Conservation (phyloP, 2,797 vertebrate species). For the Cephalopachus bancanus region DNA sequence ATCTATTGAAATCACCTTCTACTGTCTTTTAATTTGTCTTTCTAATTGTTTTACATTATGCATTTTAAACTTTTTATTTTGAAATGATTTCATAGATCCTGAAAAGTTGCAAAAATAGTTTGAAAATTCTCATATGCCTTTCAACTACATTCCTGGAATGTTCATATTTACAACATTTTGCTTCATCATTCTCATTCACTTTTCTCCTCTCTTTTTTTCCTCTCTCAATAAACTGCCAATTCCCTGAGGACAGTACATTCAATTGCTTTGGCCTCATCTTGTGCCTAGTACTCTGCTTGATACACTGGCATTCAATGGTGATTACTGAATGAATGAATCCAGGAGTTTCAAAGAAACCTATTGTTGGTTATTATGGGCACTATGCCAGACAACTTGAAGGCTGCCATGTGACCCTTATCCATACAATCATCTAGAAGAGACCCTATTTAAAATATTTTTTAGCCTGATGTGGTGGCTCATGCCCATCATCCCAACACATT, state of each 20-base stretch:
- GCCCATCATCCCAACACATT: too few species aligned
- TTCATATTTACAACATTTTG: not conserved
- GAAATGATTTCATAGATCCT: not conserved
- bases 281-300: not conserved
- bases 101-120: not conserved
- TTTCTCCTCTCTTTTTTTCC: not conserved
- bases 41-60: not conserved
- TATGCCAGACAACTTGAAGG: not conserved
- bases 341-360: not conserved
- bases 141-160: not conserved
- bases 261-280: not conserved
- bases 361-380: not conserved
- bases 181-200: not conserved
- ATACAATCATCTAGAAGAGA: not conserved
- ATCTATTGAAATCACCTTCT: not conserved
- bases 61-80: constrained; percentile 34
- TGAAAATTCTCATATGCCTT: not conserved
- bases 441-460: not conserved
- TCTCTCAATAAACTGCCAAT: not conserved
- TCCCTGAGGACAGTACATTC: not conserved
- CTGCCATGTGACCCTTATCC: not conserved
- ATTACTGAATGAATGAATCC: constrained; percentile 24
- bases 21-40: not conserved
- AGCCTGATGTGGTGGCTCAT: too few species aligned
- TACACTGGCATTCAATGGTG: not conserved